These are phyloP conservation scores for Euwallacea fornicatus DNA, from an alignment of 1,140 invertebrate genomes.

Conservation along the genomic window DNA sequence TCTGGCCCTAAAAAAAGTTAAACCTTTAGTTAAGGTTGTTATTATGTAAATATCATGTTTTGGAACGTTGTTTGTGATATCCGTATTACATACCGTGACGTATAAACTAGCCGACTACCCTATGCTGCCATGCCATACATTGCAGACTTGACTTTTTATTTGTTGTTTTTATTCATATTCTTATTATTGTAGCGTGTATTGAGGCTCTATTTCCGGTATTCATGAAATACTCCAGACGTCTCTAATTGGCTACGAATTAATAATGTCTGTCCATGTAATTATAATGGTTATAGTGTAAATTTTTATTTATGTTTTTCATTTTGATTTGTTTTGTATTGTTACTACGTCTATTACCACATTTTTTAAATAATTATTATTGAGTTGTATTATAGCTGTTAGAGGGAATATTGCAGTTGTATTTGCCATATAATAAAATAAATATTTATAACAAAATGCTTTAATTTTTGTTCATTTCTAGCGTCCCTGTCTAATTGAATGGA, in stretches of 20 bases:
- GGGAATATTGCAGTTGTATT: constrained; percentile 51
- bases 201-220: too few species aligned
- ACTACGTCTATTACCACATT: constrained; percentile 41
- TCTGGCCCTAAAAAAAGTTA: neutral
- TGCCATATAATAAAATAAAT: constrained; percentile 43
- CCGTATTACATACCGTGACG: constrained; percentile 19
- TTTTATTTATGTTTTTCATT: constrained; percentile 43
- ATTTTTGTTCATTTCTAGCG: neutral
- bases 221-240: too few species aligned
- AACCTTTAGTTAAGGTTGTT: neutral
- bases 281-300: constrained; percentile 49
- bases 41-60: constrained; percentile 15
- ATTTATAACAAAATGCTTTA: constrained; percentile 16
- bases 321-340: constrained; percentile 46
- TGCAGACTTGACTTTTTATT: constrained; percentile 32
- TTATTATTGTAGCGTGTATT: too few species aligned
- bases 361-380: constrained; percentile 36
- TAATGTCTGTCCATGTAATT: constrained; percentile 25
- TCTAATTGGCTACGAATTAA: constrained; percentile 3
- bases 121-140: neutral
- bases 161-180: constrained; percentile 19
- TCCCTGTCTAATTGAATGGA: too few species aligned
- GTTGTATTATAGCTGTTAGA: constrained; percentile 53
- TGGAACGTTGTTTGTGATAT: constrained; percentile 30
- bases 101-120: constrained; percentile 6